Percentiles rank a stretch among this genome's conserved stretches.
phyloP scores from a whole-genome alignment of 1,140 invertebrate genomes.

The Saccostrea echinata region DNA sequence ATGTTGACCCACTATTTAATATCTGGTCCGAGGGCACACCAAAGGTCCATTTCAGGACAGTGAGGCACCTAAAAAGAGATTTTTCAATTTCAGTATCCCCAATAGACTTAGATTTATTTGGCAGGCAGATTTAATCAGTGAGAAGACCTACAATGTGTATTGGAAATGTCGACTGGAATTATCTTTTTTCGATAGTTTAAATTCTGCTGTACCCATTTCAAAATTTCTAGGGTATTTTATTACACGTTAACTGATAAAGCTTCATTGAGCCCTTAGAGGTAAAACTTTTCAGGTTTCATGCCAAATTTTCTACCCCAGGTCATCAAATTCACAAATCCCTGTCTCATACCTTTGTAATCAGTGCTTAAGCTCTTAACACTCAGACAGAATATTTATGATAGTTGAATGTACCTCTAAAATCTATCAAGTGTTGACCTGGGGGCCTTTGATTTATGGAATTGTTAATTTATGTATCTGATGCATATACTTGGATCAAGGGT shows the following conservation, averaged over 20 bases:
- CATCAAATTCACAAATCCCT: not conserved
- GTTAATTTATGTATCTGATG: not conserved
- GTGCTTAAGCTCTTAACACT: not conserved
- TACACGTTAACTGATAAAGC: conserved; percentile 1
- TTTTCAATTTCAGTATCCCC: conserved; percentile 2
- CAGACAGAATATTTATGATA: conserved; percentile 4
- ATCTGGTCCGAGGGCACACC: not conserved
- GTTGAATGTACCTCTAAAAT: not conserved
- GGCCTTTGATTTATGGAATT: not conserved
- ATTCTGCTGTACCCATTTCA: conserved; percentile 27
- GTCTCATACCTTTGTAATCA: not conserved
- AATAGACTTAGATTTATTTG: not conserved
- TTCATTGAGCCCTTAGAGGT: not conserved
- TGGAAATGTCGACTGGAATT: conserved; percentile 16
- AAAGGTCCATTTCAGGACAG: not conserved
- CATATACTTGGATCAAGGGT: no score
- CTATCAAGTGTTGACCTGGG: not conserved
- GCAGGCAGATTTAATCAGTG: not conserved
- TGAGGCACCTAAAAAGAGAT: not conserved
- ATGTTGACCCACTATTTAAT: not conserved
- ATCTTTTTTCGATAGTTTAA: conserved; percentile 11
- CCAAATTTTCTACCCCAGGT: not conserved
- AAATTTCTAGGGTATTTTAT: not conserved
- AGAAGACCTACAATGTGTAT: not conserved
- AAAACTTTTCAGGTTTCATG: not conserved